Evolutionary conservation across 2,113 vertebrate species (phyloP), one percentile per base, ranked within the genome.

Genomic region (Cyanocitta stelleri): DNA sequence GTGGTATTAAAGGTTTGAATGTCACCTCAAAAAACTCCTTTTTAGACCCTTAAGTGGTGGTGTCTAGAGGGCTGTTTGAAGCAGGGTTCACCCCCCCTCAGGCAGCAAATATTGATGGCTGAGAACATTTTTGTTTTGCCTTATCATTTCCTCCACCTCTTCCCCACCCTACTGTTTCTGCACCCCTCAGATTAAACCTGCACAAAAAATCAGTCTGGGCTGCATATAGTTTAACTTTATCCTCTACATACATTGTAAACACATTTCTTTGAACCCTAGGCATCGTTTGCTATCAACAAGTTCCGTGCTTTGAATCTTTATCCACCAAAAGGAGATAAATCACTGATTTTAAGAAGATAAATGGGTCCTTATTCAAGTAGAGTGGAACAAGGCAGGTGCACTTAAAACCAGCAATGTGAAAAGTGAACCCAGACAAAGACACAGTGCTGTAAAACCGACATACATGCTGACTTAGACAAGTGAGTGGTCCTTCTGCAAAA

Each of bases 1-100:
- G 81, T 12, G 11, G 93, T 95, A 97, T 98, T 97, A 97, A 94
- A 97, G 97, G 96, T 97, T 98, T 98, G 98, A 98, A 98, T 98
- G 97, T 98, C 97, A 97, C 91, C 97, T 97, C 97, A 97, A 97
- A 98, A 93, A 87, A 85, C 67, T 98, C 96, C 95, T 96, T 85
- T 93, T 94, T 96, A 96, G 89, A 89, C 93, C 93, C 97, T 93
- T 96, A 95, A 97, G 85, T 85, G 92, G 91, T 94, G 95, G 98
- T 49, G 39, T 97, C 97, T 89, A 55, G 32, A 74, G 92, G 97
- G 91, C 92, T 96, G 95, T 96, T 87, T 87, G 76, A 94, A 83
- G 91, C 71, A 93, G 92, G 91, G 86, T 81, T 97, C 95, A 54
- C 37, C 20, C 49, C 23, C 83, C 61, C 80, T 71, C 56, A 33